Base-by-base conservation (phyloP, 2,113 vertebrate species). In the Echinops telfairi region DNA sequence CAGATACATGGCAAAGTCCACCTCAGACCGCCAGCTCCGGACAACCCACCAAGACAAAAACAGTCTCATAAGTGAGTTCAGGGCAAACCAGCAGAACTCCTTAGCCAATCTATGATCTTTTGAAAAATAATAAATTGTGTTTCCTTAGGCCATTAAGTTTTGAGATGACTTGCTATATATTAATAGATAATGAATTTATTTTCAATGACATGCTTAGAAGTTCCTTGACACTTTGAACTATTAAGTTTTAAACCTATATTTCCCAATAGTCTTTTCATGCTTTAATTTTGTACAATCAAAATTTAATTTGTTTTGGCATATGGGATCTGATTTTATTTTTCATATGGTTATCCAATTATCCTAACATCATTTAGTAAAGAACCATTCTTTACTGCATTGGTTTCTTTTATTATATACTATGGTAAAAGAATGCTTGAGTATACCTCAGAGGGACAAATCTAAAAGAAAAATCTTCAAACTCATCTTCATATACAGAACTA, bases 381-480 rank as follows among this genome's bases (percentile, higher is more conserved):
- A 94, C 16, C 14, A 79, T 27, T 57, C 86, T 83, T 92, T 76
- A 20, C 19, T 27, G 0, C 62, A 94, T 71, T 90, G 57, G 83
- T 89, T 88, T 88, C 29, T 92, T 86, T 70, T 95, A 83, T 25
- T 22, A 53, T 70, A 68, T 29, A 40, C 22, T 85, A 90, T 53
- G 47, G 47, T 53, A 53, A 53, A 53, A 53, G 47, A 90, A 92
- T 82, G 89, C 79, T 83, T 88, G 57, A 94, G 16, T 43, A 75
- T 0, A 89, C 1, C 5, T 82, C 66, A 76, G 75, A 57, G 23
- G 3, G 31, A 81, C 53, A 84, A 90, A 68, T 43, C 16, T 31
- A 90, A 84, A 94, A 86, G 33, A 94, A 91, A 91, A 94, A 88
- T 88, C 17, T 79, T 78, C 33, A 94, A 94, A 76, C 6, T 11